These are phyloP conservation scores for Antedon mediterranea DNA, from an alignment of 53 echinoderm and acorn worm genomes.

Conservation along the genomic window DNA sequence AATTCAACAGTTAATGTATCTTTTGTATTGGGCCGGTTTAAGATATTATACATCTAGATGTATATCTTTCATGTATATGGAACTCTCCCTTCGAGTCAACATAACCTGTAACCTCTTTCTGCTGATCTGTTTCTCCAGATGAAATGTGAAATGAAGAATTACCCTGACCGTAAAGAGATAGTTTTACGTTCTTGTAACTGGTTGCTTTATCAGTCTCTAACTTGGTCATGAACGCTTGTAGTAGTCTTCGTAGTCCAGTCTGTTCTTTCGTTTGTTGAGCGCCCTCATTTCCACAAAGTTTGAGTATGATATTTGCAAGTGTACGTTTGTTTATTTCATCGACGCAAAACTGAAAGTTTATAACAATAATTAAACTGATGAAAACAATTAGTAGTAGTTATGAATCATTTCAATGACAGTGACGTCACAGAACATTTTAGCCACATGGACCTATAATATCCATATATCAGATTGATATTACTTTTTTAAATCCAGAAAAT, in stretches of 20 bases:
- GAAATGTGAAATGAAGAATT: background rate
- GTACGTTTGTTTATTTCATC: background rate
- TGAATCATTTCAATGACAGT: too few relatives aligned
- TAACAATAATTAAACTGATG: too few relatives aligned
- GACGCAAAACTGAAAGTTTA: background rate
- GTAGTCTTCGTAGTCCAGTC: background rate
- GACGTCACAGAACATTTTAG: too few relatives aligned
- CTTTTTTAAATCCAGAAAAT: too few relatives aligned
- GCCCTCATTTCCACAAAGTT: background rate
- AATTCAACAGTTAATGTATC: too few relatives aligned
- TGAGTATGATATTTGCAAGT: background rate
- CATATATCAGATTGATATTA: too few relatives aligned
- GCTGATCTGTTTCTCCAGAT: background rate
- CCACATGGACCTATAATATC: too few relatives aligned
- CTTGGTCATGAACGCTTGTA: background rate
- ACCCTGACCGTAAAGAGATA: background rate
- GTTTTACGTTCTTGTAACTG: background rate
- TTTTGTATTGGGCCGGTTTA: too few relatives aligned
- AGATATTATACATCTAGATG: too few relatives aligned
- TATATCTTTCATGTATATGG: background rate
- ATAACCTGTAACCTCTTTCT: background rate
- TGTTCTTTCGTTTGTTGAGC: background rate
- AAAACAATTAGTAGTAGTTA: too few relatives aligned
- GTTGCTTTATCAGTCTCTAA: background rate
- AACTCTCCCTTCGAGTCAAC: background rate